These are phyloP conservation scores for Batillaria attramentaria DNA, from an alignment of 1,140 invertebrate species.

Conservation along the genomic window DNA sequence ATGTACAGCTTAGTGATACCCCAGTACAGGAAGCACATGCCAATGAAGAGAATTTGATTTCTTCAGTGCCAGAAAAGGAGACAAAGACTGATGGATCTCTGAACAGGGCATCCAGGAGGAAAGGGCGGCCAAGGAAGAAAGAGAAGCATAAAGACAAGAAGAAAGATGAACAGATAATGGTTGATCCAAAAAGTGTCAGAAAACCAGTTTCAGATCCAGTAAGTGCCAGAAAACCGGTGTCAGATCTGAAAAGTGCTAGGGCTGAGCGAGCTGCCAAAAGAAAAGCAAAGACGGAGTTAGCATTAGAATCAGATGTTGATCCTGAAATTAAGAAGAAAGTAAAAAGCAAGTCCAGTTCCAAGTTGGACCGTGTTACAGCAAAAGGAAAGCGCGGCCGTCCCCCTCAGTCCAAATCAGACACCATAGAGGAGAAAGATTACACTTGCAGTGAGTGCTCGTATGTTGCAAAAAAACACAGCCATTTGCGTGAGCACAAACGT, in stretches of 20 bases:
- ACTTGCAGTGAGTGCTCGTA: conserved; percentile 38
- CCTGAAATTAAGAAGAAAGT: not conserved
- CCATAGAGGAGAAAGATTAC: conserved; percentile 24
- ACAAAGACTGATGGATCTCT: no score
- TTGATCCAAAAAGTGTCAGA: no score
- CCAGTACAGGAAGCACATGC: no score
- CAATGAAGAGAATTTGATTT: no score
- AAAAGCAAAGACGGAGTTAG: not conserved
- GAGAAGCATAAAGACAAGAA: not conserved
- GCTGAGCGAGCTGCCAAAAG: not conserved
- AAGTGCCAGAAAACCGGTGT: not conserved
- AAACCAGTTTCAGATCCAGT: not conserved
- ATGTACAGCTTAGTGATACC: no score
- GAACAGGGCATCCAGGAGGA: not conserved
- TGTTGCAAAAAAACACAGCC: conserved; percentile 24
- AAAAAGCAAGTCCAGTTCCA: not conserved
- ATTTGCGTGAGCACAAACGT: conserved; percentile 40
- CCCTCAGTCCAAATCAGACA: not conserved
- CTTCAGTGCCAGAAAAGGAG: no score
- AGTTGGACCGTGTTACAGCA: not conserved
- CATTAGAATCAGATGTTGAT: not conserved
- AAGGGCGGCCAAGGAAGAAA: conserved; percentile 29
- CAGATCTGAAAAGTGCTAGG: not conserved
- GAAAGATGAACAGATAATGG: not conserved
- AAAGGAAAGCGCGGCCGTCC: conserved; percentile 1